phyloP scores from a whole-genome alignment of 2,888 invertebrate genomes.

The Troides oblongomaculatus region DNA sequence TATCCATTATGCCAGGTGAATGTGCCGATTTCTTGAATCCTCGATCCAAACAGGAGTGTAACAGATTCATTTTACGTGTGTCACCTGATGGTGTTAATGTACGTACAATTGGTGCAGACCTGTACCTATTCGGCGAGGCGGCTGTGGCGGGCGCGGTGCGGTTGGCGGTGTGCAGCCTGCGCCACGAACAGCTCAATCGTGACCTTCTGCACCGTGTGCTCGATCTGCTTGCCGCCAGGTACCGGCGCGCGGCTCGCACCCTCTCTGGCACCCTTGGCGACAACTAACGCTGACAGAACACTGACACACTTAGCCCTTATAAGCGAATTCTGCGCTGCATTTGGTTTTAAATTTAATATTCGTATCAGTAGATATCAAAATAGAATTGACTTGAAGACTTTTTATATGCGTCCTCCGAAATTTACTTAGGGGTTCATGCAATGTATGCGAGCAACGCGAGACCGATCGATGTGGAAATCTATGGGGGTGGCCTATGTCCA shows the following conservation, averaged over 20 bases:
- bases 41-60: too few species aligned
- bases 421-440: too few species aligned
- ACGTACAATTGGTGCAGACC: constrained; percentile 39
- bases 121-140: constrained; percentile 56
- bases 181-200: constrained; percentile 49
- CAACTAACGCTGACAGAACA: constrained; percentile 37
- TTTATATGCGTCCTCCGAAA: too few species aligned
- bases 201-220: constrained; percentile 56
- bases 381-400: too few species aligned
- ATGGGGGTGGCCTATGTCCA: background rate
- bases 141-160: constrained; percentile 41
- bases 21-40: too few species aligned
- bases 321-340: too few species aligned
- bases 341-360: too few species aligned
- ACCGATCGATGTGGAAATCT: background rate
- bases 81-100: too few species aligned
- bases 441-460: background rate
- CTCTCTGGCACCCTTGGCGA: constrained; percentile 56
- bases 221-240: constrained; percentile 57
- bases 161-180: constrained; percentile 49
- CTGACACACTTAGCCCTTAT: too few species aligned
- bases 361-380: too few species aligned
- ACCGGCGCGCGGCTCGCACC: constrained; percentile 53
- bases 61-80: too few species aligned
- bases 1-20: constrained; percentile 52